Percentiles rank a stretch among this genome's conserved stretches.
phyloP scores from a whole-genome alignment of 2,797 vertebrate species.

The Chelon auratus region DNA sequence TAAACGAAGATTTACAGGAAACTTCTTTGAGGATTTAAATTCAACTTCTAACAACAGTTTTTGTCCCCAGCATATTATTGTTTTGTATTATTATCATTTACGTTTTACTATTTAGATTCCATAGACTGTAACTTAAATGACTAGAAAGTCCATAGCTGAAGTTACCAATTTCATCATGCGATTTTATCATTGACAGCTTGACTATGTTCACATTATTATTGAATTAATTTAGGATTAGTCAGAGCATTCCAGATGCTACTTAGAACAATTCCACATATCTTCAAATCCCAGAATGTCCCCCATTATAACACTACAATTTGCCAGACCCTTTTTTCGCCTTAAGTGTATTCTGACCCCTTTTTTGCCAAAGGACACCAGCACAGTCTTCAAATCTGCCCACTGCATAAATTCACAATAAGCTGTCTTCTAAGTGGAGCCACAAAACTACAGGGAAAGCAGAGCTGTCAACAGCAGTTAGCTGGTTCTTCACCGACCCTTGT shows the following conservation, averaged over 20 bases:
- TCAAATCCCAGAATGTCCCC: conserved; percentile 1
- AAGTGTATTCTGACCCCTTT: conserved; percentile 30
- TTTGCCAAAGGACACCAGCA: conserved; percentile 32
- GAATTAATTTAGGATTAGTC: too few relatives aligned
- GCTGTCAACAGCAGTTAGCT: conserved; percentile 55
- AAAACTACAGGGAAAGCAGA: conserved; percentile 44
- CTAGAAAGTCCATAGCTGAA: neutral
- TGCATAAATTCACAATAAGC: conserved; percentile 62
- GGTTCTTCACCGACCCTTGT: conserved; percentile 31
- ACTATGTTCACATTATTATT: neutral
- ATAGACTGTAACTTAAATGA: neutral
- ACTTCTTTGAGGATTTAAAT: too few relatives aligned
- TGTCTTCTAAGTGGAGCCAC: conserved; percentile 60
- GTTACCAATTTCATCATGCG: neutral
- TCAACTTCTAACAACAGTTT: too few relatives aligned
- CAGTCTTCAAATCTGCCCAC: conserved; percentile 24
- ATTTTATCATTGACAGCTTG: neutral
- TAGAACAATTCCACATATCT: neutral
- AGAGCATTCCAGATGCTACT: neutral
- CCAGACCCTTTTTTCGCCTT: conserved; percentile 33
- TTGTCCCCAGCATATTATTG: neutral
- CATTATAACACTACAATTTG: conserved; percentile 19
- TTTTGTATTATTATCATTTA: neutral
- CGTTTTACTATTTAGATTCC: too few relatives aligned
- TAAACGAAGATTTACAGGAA: too few relatives aligned